Conservation (phyloP, 1,140 invertebrate genomes). For the Stenopsyche tienmushanensis region DNA sequence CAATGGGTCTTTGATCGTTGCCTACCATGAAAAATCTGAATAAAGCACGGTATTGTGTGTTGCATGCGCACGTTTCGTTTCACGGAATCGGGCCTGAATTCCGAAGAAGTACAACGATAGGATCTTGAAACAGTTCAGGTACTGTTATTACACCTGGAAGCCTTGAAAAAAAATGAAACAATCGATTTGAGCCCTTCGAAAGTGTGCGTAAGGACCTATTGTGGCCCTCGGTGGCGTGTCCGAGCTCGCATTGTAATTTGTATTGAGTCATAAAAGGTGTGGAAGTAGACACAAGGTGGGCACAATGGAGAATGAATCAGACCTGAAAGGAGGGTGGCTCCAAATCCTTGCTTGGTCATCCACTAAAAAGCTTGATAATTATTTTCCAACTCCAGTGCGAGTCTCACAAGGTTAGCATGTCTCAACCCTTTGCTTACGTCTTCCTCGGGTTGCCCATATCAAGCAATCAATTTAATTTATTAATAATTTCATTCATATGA, state of each 20-base stretch:
- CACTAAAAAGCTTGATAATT: too few species aligned
- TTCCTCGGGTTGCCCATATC: too few species aligned
- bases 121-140: neutral
- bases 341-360: neutral
- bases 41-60: neutral
- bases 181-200: constrained; percentile 9
- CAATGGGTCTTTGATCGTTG: neutral
- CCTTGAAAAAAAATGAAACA: constrained; percentile 24
- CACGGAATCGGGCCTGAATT: neutral
- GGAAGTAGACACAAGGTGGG: constrained; percentile 6
- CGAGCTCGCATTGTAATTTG: constrained; percentile 10
- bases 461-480: too few species aligned
- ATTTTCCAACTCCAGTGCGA: too few species aligned
- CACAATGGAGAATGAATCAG: neutral
- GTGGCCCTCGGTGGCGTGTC: constrained; percentile 14
- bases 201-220: neutral
- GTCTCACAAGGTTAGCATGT: too few species aligned
- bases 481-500: too few species aligned
- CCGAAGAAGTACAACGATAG: constrained; percentile 4
- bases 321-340: neutral
- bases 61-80: neutral
- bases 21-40: neutral
- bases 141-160: constrained; percentile 17
- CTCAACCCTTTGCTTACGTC: too few species aligned
- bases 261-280: constrained; percentile 33